A percentile compares a stretch with the other conserved stretches of the same genome.
Evolutionary conservation across 2,888 invertebrate species (phyloP).

Genomic region (Andrena camellia): DNA sequence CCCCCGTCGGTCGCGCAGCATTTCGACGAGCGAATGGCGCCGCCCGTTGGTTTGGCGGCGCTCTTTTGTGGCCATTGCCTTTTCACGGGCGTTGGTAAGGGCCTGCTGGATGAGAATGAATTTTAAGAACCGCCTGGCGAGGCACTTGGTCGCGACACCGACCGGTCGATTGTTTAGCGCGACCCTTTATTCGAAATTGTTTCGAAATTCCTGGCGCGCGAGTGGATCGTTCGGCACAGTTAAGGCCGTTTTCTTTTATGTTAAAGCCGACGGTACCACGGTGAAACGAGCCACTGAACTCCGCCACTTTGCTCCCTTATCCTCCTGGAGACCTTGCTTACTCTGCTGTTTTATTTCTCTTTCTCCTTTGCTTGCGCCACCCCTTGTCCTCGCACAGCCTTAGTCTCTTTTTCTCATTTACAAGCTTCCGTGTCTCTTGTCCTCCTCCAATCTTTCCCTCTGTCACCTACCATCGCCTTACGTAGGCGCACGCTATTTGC

Average conservation of each 20-base stretch:
- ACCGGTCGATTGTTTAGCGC: constrained; percentile 31
- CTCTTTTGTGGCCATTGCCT: constrained; percentile 9
- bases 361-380: neutral
- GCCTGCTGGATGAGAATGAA: constrained; percentile 18
- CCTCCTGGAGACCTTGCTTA: constrained; percentile 58
- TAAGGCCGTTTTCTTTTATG: constrained; percentile 68
- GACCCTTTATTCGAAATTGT: constrained; percentile 31
- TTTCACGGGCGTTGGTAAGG: constrained; percentile 23
- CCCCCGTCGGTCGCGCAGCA: neutral
- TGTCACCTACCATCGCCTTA: neutral
- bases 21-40: neutral
- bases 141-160: neutral
- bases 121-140: constrained; percentile 16
- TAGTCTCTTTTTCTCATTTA: neutral
- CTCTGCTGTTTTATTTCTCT: constrained; percentile 48
- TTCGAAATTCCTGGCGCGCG: constrained; percentile 40
- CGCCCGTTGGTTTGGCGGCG: no score
- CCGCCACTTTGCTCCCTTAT: constrained; percentile 53
- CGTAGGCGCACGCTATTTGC: neutral
- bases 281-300: constrained; percentile 67
- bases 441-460: neutral
- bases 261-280: constrained; percentile 62
- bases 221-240: constrained; percentile 58
- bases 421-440: neutral
- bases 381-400: neutral